Percentiles rank a stretch among this genome's conserved stretches.
Conservation (phyloP, 1,140 invertebrate species). For the Neodiprion virginianus region DNA sequence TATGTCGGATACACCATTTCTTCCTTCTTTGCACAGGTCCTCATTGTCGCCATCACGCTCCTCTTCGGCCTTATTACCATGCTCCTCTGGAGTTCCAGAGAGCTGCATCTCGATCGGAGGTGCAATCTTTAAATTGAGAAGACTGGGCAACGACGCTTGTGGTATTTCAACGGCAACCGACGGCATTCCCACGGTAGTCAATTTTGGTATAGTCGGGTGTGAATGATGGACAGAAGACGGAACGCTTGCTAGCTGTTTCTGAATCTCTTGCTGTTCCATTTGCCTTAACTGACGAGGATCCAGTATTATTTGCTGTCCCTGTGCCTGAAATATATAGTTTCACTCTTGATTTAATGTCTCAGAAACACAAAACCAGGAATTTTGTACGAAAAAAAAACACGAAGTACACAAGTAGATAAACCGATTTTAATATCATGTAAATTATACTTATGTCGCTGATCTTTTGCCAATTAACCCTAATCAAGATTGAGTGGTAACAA, state of each 20-base stretch:
- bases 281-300: conserved; percentile 28
- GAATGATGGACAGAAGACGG: not conserved
- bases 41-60: conserved; percentile 25
- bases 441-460: no score
- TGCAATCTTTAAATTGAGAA: conserved; percentile 42
- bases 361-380: not conserved
- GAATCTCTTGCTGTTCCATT: conserved; percentile 26
- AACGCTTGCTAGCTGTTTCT: conserved; percentile 22
- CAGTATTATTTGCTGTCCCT: conserved; percentile 9
- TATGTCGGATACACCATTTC: not conserved
- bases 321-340: not conserved
- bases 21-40: not conserved
- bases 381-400: no score
- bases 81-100: not conserved
- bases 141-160: conserved; percentile 35
- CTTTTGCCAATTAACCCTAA: no score
- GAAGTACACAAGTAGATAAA: no score
- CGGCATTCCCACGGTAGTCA: conserved; percentile 19
- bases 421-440: no score
- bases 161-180: conserved; percentile 13
- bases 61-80: conserved; percentile 28
- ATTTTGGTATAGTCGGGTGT: not conserved
- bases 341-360: not conserved
- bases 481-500: no score
- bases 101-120: conserved; percentile 37